Evolutionary conservation across 2,888 invertebrate genomes (phyloP).

Genomic region (Sclerodermus sp.): DNA sequence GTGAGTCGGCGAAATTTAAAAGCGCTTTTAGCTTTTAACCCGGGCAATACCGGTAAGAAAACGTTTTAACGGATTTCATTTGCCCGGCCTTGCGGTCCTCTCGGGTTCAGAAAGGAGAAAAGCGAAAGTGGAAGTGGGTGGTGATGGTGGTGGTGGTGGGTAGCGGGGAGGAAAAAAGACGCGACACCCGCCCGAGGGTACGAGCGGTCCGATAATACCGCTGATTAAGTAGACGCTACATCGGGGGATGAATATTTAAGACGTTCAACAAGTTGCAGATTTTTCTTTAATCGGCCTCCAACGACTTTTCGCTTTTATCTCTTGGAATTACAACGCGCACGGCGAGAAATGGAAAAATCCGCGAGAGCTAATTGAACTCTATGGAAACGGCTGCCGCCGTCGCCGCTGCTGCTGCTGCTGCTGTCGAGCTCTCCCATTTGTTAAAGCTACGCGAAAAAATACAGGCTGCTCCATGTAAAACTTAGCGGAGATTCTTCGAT

Average conservation of each 20-base stretch:
- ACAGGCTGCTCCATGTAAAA: too few species aligned
- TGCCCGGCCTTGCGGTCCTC: slow-evolving; percentile 34
- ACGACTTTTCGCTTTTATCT: too few species aligned
- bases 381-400: too few species aligned
- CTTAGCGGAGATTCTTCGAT: too few species aligned
- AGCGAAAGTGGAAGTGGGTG: slow-evolving; percentile 3
- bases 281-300: slow-evolving; percentile 46
- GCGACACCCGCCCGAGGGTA: slow-evolving; percentile 20
- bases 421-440: too few species aligned
- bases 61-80: slow-evolving; percentile 53
- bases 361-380: too few species aligned
- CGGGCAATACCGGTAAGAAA: slow-evolving; percentile 49
- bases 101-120: slow-evolving; percentile 14
- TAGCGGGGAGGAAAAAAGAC: slow-evolving; percentile 5
- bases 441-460: too few species aligned
- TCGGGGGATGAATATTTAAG: slow-evolving; percentile 56
- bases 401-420: too few species aligned
- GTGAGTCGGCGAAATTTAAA: slow-evolving; percentile 46
- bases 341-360: too few species aligned
- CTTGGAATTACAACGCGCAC: too few species aligned
- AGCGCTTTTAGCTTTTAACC: slow-evolving; percentile 53
- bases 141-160: neutral
- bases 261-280: slow-evolving; percentile 57
- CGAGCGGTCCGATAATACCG: slow-evolving; percentile 47
- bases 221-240: slow-evolving; percentile 55